Conservation (phyloP, 2,797 vertebrate species). For the Typhlichthys subterraneus region DNA sequence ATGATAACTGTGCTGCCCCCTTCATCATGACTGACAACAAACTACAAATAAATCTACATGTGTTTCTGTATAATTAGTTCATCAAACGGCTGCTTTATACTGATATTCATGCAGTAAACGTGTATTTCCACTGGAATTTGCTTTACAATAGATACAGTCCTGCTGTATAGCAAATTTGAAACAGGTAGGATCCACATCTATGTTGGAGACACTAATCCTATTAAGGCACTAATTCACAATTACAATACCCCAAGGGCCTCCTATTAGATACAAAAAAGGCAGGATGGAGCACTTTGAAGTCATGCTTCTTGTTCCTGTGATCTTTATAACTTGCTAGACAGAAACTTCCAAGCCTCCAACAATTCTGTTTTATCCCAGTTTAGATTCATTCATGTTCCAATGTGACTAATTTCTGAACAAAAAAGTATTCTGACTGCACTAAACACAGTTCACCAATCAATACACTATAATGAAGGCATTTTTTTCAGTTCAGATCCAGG, state of each 20-base stretch:
- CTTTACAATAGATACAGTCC: constrained; percentile 6
- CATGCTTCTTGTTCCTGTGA: constrained; percentile 28
- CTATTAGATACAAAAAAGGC: constrained; percentile 28
- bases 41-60: too few species aligned
- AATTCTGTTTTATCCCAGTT: constrained; percentile 23
- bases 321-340: constrained; percentile 39
- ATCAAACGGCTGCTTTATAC: constrained; percentile 31
- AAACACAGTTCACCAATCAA: constrained; percentile 48
- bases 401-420: too few species aligned
- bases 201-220: constrained; percentile 34
- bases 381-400: too few species aligned
- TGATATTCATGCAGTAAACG: constrained; percentile 14
- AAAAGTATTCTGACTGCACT: too few species aligned
- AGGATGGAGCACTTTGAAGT: constrained; percentile 50
- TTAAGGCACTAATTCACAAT: constrained; percentile 30
- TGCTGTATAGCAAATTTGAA: neutral
- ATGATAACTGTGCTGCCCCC: too few species aligned
- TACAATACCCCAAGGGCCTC: constrained; percentile 28
- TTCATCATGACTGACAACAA: too few species aligned
- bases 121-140: constrained; percentile 11
- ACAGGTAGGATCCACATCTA: constrained; percentile 8
- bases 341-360: constrained; percentile 9
- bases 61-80: constrained; percentile 5
- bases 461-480: constrained; percentile 63
- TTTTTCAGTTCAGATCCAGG: constrained; percentile 63